A percentile compares a stretch with the other conserved stretches of the same genome.
Evolutionary conservation across 2,113 vertebrate species (phyloP).

Genomic region (Collichthys lucidus): DNA sequence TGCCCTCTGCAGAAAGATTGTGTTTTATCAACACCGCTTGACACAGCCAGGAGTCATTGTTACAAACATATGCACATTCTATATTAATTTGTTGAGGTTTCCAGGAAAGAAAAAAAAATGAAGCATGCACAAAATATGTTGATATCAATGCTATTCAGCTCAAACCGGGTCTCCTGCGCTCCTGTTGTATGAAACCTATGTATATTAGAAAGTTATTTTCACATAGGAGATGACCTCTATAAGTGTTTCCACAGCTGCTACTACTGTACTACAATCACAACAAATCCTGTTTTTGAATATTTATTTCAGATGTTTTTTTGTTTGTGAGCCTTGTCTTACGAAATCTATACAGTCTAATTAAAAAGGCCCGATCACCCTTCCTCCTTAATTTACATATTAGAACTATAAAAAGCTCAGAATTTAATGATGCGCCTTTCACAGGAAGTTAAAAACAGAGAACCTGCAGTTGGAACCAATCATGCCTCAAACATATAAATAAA

Average conservation of each 20-base stretch:
- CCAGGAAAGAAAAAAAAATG: neutral
- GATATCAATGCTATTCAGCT: conserved; percentile 32
- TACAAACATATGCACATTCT: conserved; percentile 68
- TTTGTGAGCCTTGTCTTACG: neutral
- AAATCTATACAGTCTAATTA: conserved; percentile 29
- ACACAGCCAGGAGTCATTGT: conserved; percentile 60
- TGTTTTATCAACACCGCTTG: conserved; percentile 72
- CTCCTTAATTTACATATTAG: conserved; percentile 22
- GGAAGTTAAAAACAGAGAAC: conserved; percentile 20
- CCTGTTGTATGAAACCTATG: conserved; percentile 14
- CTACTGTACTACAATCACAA: neutral
- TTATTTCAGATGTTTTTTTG: conserved; percentile 18
- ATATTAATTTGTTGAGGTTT: conserved; percentile 59
- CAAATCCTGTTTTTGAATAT: conserved; percentile 15
- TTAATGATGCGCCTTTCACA: conserved; percentile 14
- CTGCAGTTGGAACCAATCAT: conserved; percentile 24
- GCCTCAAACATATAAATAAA: conserved; percentile 6
- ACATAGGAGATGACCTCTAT: neutral
- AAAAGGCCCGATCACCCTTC: conserved; percentile 25
- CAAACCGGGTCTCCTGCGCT: conserved; percentile 15
- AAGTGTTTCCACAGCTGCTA: neutral
- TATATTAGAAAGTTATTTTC: conserved; percentile 32
- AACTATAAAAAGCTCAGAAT: neutral
- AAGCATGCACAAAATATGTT: conserved; percentile 33
- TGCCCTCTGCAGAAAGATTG: conserved; percentile 74